These are phyloP conservation scores for Halisarca cf. caerulea DNA, from an alignment of 37 sponge, comb jelly and placozoan species.

Conservation along the genomic window DNA sequence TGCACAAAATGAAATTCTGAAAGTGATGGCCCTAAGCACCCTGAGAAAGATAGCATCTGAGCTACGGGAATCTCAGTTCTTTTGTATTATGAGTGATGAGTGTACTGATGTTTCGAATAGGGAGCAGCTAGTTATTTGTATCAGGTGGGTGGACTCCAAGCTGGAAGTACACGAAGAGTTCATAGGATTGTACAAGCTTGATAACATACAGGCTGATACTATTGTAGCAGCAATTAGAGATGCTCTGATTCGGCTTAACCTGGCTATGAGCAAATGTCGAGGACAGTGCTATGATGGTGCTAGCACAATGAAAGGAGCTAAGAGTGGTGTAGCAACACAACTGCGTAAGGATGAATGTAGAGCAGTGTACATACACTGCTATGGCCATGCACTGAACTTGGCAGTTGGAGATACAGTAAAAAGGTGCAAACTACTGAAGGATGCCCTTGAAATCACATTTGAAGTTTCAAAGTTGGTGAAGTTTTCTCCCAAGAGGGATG, in stretches of 20 bases:
- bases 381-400: slow-evolving; percentile 46
- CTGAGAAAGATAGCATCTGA: slow-evolving; percentile 11
- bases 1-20: slow-evolving; percentile 37
- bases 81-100: slow-evolving; percentile 42
- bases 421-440: slow-evolving; percentile 35
- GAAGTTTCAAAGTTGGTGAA: slow-evolving; percentile 37
- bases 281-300: slow-evolving; percentile 56
- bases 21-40: slow-evolving; percentile 33
- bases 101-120: slow-evolving; percentile 37
- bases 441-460: slow-evolving; percentile 34
- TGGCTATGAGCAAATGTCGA: slow-evolving; percentile 29
- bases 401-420: slow-evolving; percentile 42
- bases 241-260: slow-evolving; percentile 21
- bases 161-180: slow-evolving; percentile 33
- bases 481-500: slow-evolving; percentile 18
- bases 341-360: slow-evolving; percentile 23
- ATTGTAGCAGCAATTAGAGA: slow-evolving; percentile 29
- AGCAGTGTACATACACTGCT: slow-evolving; percentile 37
- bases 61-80: neutral
- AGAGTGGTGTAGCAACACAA: slow-evolving; percentile 48
- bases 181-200: slow-evolving; percentile 31
- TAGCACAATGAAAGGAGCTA: slow-evolving; percentile 36
- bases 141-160: slow-evolving; percentile 8
- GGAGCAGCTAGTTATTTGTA: slow-evolving; percentile 42
- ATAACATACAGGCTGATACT: slow-evolving; percentile 19